These are phyloP conservation scores for Wiebesia pumilae DNA, from an alignment of 1,140 invertebrate species.

Conservation along the genomic window DNA sequence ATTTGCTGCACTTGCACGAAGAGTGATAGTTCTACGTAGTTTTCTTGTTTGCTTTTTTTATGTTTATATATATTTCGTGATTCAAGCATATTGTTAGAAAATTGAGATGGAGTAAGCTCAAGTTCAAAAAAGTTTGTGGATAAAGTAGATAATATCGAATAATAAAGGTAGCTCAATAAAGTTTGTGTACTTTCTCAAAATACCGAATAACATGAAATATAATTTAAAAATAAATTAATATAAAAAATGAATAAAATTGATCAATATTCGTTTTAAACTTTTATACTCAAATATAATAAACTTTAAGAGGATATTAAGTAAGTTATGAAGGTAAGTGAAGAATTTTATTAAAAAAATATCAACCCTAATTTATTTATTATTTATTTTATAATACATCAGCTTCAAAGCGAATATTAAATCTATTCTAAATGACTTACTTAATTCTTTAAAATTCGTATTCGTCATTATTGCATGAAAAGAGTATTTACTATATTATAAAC, in stretches of 20 bases:
- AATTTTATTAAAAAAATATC: too few relatives aligned
- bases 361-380: too few relatives aligned
- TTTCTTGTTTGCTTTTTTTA: slow-evolving; percentile 27
- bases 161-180: neutral
- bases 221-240: neutral
- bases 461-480: too few relatives aligned
- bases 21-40: neutral
- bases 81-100: neutral
- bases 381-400: too few relatives aligned
- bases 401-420: too few relatives aligned
- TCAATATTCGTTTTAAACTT: too few relatives aligned
- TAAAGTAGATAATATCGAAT: slow-evolving; percentile 10
- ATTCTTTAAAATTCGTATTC: too few relatives aligned
- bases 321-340: too few relatives aligned
- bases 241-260: neutral
- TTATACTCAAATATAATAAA: too few relatives aligned
- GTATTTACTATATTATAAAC: too few relatives aligned
- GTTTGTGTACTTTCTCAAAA: neutral
- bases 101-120: neutral
- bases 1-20: slow-evolving; percentile 37
- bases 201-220: neutral
- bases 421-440: too few relatives aligned
- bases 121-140: slow-evolving; percentile 4
- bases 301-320: too few relatives aligned
- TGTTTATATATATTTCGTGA: neutral